These are phyloP conservation scores for Syngnathoides biaculeatus DNA, from an alignment of 2,113 vertebrate species.

Conservation along the genomic window DNA sequence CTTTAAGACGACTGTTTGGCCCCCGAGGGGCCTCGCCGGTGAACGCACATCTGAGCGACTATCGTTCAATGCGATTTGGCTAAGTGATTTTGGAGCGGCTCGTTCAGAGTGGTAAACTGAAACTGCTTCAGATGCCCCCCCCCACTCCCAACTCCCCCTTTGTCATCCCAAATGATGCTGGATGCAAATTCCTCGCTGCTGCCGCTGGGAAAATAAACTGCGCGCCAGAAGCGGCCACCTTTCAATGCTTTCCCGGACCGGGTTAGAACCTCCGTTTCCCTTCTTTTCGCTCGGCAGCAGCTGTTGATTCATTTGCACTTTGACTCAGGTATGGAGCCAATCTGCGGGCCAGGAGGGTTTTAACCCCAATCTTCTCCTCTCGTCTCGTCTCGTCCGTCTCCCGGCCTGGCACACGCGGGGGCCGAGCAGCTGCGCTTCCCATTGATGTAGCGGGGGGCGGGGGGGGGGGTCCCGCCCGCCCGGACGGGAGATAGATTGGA, in stretches of 20 bases:
- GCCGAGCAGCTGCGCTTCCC: constrained; percentile 68
- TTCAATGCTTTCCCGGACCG: constrained; percentile 59
- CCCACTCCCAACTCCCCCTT: too few species aligned
- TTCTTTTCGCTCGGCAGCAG: constrained; percentile 49
- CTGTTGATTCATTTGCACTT: constrained; percentile 43
- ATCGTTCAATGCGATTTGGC: constrained; percentile 76
- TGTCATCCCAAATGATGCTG: constrained; percentile 21
- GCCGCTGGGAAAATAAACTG: constrained; percentile 53
- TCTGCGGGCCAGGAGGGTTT: constrained; percentile 72
- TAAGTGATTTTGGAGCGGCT: constrained; percentile 78
- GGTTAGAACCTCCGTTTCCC: constrained; percentile 28
- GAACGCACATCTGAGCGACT: constrained; percentile 66
- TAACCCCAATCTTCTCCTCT: constrained; percentile 79
- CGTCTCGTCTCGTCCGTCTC: constrained; percentile 66
- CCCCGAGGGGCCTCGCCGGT: constrained; percentile 61
- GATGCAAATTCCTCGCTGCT: constrained; percentile 24
- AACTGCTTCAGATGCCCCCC: constrained; percentile 23
- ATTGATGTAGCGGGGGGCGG: constrained; percentile 73
- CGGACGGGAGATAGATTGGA: constrained; percentile 77
- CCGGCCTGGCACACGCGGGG: constrained; percentile 68
- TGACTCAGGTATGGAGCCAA: constrained; percentile 74
- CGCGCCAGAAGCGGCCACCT: constrained; percentile 23
- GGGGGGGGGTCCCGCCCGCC: too few species aligned
- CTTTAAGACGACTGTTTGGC: constrained; percentile 60
- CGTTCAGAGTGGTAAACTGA: constrained; percentile 43